Percentiles rank a stretch among this genome's conserved stretches.
phyloP scores from a whole-genome alignment of 30 jellyfish, hydroid and myxozoan species.

The Cassiopea xamachana region DNA sequence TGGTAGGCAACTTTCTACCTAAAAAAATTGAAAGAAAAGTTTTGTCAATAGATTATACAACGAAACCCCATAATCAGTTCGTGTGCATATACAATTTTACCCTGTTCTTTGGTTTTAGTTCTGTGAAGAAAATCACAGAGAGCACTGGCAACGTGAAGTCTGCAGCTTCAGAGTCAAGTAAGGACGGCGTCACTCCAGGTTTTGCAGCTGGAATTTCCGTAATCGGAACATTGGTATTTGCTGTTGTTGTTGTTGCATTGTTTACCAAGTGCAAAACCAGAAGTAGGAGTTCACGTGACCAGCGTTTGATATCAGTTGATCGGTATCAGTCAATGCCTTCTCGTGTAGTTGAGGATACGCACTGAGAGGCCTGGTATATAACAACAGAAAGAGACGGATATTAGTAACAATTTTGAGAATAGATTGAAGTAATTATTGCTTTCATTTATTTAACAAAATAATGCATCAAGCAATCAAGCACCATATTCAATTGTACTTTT shows the following conservation, averaged over 20 bases:
- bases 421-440: no score
- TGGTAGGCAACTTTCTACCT: no score
- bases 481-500: no score
- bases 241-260: slow-evolving; percentile 44
- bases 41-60: no score
- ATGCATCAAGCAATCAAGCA: no score
- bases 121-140: slow-evolving; percentile 10
- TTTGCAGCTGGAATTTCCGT: slow-evolving; percentile 66
- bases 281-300: slow-evolving; percentile 37
- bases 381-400: not conserved
- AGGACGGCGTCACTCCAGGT: slow-evolving; percentile 54
- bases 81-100: no score
- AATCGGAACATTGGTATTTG: slow-evolving; percentile 46
- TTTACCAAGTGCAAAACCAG: slow-evolving; percentile 51
- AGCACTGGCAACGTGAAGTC: not conserved
- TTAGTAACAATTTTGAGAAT: no score
- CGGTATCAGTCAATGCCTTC: slow-evolving; percentile 38
- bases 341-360: slow-evolving; percentile 43
- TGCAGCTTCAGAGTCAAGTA: not conserved
- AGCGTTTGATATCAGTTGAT: slow-evolving; percentile 40
- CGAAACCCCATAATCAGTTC: no score
- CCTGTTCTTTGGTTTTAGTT: slow-evolving; percentile 10
- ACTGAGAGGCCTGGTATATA: slow-evolving; percentile 1
- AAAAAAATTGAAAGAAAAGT: no score
- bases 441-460: no score